Evolutionary conservation across 2,797 vertebrate genomes (phyloP).

Genomic region (Spheniscus humboldti): DNA sequence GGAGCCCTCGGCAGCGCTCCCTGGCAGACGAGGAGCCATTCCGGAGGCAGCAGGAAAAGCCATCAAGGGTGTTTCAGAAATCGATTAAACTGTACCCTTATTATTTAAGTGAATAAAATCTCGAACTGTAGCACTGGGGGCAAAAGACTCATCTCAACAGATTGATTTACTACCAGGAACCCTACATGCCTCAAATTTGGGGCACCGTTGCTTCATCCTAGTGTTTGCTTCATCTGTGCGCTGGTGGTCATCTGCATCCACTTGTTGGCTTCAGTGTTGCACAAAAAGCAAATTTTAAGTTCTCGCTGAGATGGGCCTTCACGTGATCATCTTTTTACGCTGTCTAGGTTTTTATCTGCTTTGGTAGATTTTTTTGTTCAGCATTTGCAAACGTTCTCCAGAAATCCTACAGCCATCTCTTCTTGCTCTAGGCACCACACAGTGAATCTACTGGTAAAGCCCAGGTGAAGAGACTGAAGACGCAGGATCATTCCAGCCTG

Average conservation of each 20-base stretch:
- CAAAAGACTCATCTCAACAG: neutral
- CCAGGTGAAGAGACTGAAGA: neutral
- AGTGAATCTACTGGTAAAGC: neutral
- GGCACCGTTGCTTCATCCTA: neutral
- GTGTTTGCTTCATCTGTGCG: neutral
- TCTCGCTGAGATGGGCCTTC: neutral
- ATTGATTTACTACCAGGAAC: neutral
- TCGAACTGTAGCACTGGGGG: neutral
- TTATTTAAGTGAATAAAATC: neutral
- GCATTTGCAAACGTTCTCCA: neutral
- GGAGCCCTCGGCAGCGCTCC: accelerated
- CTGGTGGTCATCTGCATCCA: neutral
- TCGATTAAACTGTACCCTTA: neutral
- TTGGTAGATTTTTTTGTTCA: neutral
- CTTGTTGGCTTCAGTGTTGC: neutral
- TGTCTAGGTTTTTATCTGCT: neutral
- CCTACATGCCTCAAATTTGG: neutral
- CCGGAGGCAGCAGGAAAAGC: neutral
- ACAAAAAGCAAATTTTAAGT: neutral
- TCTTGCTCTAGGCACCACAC: neutral
- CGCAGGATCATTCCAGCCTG: neutral
- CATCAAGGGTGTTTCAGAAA: neutral
- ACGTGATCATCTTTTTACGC: neutral
- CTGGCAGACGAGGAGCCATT: neutral
- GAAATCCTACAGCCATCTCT: neutral